Evolutionary conservation across 2,888 invertebrate genomes (phyloP).

Genomic region (Melikaiella ostensackeni): DNA sequence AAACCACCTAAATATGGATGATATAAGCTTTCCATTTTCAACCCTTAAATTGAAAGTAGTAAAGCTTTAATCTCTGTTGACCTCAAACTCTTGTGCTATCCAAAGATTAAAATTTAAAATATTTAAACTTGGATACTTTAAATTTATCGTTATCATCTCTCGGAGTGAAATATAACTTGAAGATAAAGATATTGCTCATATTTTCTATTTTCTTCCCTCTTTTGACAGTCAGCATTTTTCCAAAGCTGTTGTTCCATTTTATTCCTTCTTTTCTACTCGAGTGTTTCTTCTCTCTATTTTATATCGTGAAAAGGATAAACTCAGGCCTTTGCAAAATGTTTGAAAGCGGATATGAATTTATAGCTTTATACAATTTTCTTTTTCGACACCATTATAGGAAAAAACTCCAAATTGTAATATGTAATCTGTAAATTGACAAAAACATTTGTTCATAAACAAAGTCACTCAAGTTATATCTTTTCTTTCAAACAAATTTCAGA

Average conservation of each 20-base stretch:
- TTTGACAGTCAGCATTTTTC: background rate
- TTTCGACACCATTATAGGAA: background rate
- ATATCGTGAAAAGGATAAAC: background rate
- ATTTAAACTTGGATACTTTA: background rate
- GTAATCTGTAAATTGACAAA: background rate
- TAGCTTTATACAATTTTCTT: background rate
- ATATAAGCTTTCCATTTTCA: background rate
- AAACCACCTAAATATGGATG: background rate
- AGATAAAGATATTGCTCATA: background rate
- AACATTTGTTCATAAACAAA: background rate
- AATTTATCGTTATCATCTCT: background rate
- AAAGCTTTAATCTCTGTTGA: background rate
- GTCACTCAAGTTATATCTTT: no score
- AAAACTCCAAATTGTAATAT: background rate
- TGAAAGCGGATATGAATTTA: background rate
- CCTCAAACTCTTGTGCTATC: background rate
- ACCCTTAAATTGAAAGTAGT: background rate
- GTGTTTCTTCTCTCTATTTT: background rate
- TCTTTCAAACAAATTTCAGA: no score
- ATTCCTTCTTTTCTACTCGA: background rate
- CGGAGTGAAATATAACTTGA: background rate
- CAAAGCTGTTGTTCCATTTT: constrained; percentile 1
- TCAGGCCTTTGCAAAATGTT: background rate
- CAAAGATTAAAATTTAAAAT: background rate
- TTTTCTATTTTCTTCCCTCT: background rate